Evolutionary conservation across 2,888 invertebrate genomes (phyloP), one percentile per base, ranked within the genome.

Genomic region (Autographa gamma): DNA sequence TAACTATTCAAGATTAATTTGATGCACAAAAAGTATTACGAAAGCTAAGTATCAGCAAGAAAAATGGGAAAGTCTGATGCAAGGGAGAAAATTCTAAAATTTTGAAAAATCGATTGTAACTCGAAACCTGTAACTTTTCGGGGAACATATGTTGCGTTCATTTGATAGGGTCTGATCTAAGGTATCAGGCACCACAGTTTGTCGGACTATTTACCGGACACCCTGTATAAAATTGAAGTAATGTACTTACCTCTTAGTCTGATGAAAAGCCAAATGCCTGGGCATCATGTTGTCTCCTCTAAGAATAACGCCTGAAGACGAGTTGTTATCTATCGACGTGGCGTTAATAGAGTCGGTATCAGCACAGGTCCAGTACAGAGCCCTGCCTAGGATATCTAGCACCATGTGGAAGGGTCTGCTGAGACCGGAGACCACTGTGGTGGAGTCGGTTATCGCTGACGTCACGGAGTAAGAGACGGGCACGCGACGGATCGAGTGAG

Each of bases 361-460:
- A 0, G 97, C 96, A 85, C 98, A 98, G 0, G 98, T 98, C 98
- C 99, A 99, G 93, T 98, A 99, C 0, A 99, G 90, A 1, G 98
- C 93, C 18, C 98, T 96, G 0, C 98, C 98, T 43, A 98, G 96
- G 0, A 98, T 97, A 91, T 99, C 99, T 9, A 99, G 95, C 0
- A 98, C 99, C 84, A 99, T 96, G 90, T 99, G 98, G 86, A 97
- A 97, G 0, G 98, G 98, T 71, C 97, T 96, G 0, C 95, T 90
- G 2, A 97, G 96, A 3, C 96, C 96, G 5, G 96, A 93, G 0
- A 98, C 95, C 0, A 97, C 94, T 0, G 95, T 90, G 0, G 96
- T 88, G 3, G 97, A 86, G 74, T 93, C 94, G 0, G 88, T 82
- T 8, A 86, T 62, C 0, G 91, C 92, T 0, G 94, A 93, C 0